phyloP scores from a whole-genome alignment of 2,113 vertebrate genomes.

The Herpailurus yagouaroundi region DNA sequence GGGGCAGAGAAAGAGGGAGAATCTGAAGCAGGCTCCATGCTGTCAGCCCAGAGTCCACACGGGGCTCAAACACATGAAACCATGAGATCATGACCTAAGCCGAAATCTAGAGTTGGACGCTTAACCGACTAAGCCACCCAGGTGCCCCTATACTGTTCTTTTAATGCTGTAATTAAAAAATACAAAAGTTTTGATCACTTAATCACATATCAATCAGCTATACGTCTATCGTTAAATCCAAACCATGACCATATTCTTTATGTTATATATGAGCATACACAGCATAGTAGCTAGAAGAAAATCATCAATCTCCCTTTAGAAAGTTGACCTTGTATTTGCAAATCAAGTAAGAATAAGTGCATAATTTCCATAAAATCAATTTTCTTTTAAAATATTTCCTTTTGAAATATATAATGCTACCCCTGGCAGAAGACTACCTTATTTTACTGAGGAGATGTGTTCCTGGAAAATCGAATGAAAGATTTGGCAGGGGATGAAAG shows the following conservation, averaged over 20 bases:
- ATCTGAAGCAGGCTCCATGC: no score
- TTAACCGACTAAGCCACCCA: no score
- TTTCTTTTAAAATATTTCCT: background rate
- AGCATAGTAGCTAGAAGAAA: background rate
- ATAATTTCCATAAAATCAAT: background rate
- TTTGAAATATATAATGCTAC: background rate
- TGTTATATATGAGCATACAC: background rate
- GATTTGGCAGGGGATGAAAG: background rate
- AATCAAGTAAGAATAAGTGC: background rate
- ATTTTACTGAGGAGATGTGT: background rate
- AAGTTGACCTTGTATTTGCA: background rate
- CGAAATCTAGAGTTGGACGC: no score
- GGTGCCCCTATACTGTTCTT: background rate
- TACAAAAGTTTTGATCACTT: background rate
- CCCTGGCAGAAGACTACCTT: background rate
- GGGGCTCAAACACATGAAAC: no score
- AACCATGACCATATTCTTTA: background rate
- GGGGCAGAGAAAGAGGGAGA: no score
- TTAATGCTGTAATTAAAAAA: background rate
- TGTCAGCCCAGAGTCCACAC: no score
- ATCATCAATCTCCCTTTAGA: background rate
- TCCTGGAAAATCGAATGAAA: background rate
- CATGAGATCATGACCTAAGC: no score
- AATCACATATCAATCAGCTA: background rate
- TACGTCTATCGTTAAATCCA: background rate